These are phyloP conservation scores for Xestia c-nigrum DNA, from an alignment of 2,888 invertebrate genomes.

Conservation along the genomic window DNA sequence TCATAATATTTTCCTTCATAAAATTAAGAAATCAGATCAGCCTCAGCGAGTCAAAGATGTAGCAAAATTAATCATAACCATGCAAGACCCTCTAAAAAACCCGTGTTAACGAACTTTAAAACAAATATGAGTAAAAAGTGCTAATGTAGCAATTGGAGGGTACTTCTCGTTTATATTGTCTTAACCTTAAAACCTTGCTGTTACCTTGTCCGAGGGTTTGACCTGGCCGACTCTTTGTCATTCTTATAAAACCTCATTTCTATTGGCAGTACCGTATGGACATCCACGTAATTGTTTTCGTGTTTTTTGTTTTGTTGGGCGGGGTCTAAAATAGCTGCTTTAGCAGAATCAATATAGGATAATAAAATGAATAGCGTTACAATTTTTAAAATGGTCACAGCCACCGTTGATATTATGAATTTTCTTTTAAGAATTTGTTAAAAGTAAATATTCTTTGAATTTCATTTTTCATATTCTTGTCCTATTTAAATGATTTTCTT, in stretches of 20 bases:
- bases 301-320: too few relatives aligned
- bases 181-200: slow-evolving; percentile 61
- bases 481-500: background rate
- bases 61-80: background rate
- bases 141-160: slow-evolving; percentile 71
- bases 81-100: background rate
- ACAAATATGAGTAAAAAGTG: slow-evolving; percentile 71
- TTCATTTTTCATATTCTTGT: too few relatives aligned
- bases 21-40: background rate
- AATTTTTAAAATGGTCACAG: too few relatives aligned
- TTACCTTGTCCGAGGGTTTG: slow-evolving; percentile 25
- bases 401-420: too few relatives aligned
- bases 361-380: too few relatives aligned
- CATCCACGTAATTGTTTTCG: too few relatives aligned
- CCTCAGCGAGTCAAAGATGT: background rate
- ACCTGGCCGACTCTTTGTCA: slow-evolving; percentile 32
- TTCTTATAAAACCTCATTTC: slow-evolving; percentile 13
- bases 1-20: background rate
- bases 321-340: too few relatives aligned
- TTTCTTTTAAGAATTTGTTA: too few relatives aligned
- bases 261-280: background rate
- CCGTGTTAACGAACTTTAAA: slow-evolving; percentile 62
- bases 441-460: too few relatives aligned
- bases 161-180: slow-evolving; percentile 61
- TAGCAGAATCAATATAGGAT: too few relatives aligned